Evolutionary conservation across 1,140 invertebrate species (phyloP), one percentile per base, ranked within the genome.

Genomic region (Rhagoletis zephyria): DNA sequence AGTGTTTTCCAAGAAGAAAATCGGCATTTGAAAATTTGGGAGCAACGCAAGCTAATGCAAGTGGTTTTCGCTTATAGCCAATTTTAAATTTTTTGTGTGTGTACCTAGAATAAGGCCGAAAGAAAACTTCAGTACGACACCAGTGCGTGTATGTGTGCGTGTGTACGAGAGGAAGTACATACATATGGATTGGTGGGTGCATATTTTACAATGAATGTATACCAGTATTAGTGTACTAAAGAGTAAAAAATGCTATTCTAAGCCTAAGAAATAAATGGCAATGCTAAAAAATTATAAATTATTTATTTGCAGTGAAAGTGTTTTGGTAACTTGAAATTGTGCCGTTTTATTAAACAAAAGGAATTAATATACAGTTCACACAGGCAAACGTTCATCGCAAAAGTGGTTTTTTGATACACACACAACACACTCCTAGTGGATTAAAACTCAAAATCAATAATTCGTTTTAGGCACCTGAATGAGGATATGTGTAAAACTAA

Each of bases 361-460:
- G 4, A 61, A 85, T 4, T 63, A 85, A 85, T 63, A 16, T 6
- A 48, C 42, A 42, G n/a, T 45, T 10, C 67, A 74, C 30, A 5
- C 67, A 74, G 10, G 9, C 9, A 74, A 74, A 12, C 19, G 30
- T 40, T 3, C 42, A 74, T 9, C 10, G 67, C 1, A 30, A 42
- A 45, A 19, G 16, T n/a, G 7, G 19, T 60, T 61, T 30, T 60
- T 42, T n/a, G 19, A 16, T 85, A 74, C 4, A 61, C 51, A 60
- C 30, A 85, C 14, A 30, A 10, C 12, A 61, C 40, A 45, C 85
- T 85, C 51, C 42, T 42, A 85, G 40, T 61, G 85, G 56, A 85
- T 63, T 85, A 61, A 63, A 61, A 85, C 56, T 40, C 7, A 88
- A 88, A 88, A 88, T 88, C 88, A 88, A 88, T 88, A 88, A 85